A percentile compares a stretch with the other conserved stretches of the same genome.
These are phyloP conservation scores for Diadema setosum DNA, from an alignment of 35 echinoderm and acorn worm species.

Conservation along the genomic window DNA sequence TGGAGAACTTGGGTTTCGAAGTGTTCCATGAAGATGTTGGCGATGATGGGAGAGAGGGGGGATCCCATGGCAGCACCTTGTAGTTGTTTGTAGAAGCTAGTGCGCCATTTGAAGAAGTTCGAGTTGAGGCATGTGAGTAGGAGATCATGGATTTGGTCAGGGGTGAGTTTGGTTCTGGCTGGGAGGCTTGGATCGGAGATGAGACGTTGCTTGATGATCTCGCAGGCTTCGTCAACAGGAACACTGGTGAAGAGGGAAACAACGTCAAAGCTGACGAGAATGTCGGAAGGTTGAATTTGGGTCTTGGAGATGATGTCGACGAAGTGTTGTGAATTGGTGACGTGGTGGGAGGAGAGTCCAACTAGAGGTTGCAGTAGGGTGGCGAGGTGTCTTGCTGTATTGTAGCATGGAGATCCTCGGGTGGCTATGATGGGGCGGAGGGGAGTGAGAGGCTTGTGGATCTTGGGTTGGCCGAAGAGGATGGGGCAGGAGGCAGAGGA, in stretches of 20 bases:
- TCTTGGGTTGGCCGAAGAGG: too few relatives aligned
- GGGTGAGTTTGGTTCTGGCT: not conserved
- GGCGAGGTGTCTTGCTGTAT: too few relatives aligned
- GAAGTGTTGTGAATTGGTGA: too few relatives aligned
- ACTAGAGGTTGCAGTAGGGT: not conserved
- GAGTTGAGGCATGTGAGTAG: conserved; percentile 1
- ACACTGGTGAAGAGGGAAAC: too few relatives aligned
- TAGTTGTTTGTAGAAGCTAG: not conserved
- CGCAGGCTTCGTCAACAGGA: not conserved
- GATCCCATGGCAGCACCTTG: not conserved
- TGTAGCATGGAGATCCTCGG: not conserved
- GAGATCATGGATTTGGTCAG: not conserved
- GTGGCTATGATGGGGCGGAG: not conserved
- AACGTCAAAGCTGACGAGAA: too few relatives aligned
- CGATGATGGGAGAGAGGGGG: not conserved
- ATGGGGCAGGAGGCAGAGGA: not conserved
- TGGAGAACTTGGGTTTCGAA: not conserved
- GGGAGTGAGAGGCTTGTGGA: not conserved
- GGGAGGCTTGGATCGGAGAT: not conserved
- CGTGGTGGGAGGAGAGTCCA: not conserved
- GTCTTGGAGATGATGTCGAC: too few relatives aligned
- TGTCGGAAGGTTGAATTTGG: too few relatives aligned
- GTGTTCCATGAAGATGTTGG: conserved; percentile 3
- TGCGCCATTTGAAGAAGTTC: not conserved
- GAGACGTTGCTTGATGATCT: not conserved